These are phyloP conservation scores for Xiphophorus birchmanni DNA, from an alignment of 2,797 vertebrate genomes.

Conservation along the genomic window DNA sequence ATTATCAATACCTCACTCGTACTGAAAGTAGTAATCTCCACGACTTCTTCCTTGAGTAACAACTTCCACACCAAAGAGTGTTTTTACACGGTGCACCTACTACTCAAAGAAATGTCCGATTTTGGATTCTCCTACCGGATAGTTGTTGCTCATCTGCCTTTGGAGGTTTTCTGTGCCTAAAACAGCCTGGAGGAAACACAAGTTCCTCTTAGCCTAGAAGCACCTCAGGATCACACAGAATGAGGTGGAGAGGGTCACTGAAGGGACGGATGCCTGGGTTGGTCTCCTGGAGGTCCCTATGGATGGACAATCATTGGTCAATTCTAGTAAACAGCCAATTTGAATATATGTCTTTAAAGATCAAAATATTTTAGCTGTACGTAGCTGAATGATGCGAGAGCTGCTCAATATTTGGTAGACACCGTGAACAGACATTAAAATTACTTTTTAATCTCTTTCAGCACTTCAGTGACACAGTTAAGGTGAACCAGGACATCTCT, in stretches of 20 bases:
- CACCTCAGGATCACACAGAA: neutral
- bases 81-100: neutral
- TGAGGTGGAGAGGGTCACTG: neutral
- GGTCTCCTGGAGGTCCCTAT: neutral
- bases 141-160: neutral
- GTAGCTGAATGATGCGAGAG: slow-evolving; percentile 9
- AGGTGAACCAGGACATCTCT: slow-evolving; percentile 86
- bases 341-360: neutral
- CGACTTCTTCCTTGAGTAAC: neutral
- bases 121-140: neutral
- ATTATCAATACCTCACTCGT: neutral
- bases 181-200: no score
- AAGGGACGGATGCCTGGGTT: neutral
- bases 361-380: slow-evolving; percentile 15
- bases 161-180: neutral
- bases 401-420: slow-evolving; percentile 21
- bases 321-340: neutral
- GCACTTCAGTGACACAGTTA: slow-evolving; percentile 88
- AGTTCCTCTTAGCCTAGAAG: neutral
- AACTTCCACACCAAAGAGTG: neutral
- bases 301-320: neutral
- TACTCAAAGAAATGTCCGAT: neutral
- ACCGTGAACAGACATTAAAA: slow-evolving; percentile 27
- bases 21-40: neutral
- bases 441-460: slow-evolving; percentile 39